phyloP scores from a whole-genome alignment of 2,888 invertebrate genomes.

The Agonopterix alstromeriana region DNA sequence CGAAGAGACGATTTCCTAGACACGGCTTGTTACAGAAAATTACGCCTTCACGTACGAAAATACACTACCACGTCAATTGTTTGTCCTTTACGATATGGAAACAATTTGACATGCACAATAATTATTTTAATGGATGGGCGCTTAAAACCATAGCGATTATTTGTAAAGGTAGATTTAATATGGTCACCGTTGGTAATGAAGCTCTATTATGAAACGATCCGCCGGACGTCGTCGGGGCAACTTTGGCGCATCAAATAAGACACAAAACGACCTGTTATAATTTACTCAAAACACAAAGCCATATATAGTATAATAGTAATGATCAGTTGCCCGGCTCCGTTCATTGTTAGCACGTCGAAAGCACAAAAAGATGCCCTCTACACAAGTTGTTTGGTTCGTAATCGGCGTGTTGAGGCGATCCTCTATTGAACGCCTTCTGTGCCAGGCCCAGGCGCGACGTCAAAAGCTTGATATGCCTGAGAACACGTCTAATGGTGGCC shows the following conservation, averaged over 20 bases:
- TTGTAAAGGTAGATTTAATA: conserved; percentile 47
- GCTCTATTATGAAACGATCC: conserved; percentile 43
- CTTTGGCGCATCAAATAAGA: conserved; percentile 59
- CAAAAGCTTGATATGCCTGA: conserved; percentile 47
- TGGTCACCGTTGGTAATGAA: conserved; percentile 71
- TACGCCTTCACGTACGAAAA: conserved; percentile 32
- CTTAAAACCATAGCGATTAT: conserved; percentile 38
- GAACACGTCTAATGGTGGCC: conserved; percentile 56
- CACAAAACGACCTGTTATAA: conserved; percentile 68
- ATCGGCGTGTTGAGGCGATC: conserved; percentile 52
- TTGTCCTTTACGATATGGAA: conserved; percentile 24
- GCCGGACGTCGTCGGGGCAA: conserved; percentile 32
- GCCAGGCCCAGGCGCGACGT: conserved; percentile 28
- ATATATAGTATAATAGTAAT: conserved; percentile 72
- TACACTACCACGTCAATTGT: conserved; percentile 26
- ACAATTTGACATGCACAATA: conserved; percentile 28
- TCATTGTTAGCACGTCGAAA: conserved; percentile 71
- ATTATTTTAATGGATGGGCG: conserved; percentile 35
- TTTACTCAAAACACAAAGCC: conserved; percentile 77
- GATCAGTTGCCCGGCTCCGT: conserved; percentile 65
- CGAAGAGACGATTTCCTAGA: conserved; percentile 40
- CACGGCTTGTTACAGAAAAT: conserved; percentile 39
- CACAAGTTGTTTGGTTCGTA: conserved; percentile 68
- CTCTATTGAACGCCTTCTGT: conserved; percentile 42
- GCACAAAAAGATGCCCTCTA: conserved; percentile 62